Evolutionary conservation across 2,113 vertebrate species (phyloP), one percentile per base, ranked within the genome.

Genomic region (Abramis brama): DNA sequence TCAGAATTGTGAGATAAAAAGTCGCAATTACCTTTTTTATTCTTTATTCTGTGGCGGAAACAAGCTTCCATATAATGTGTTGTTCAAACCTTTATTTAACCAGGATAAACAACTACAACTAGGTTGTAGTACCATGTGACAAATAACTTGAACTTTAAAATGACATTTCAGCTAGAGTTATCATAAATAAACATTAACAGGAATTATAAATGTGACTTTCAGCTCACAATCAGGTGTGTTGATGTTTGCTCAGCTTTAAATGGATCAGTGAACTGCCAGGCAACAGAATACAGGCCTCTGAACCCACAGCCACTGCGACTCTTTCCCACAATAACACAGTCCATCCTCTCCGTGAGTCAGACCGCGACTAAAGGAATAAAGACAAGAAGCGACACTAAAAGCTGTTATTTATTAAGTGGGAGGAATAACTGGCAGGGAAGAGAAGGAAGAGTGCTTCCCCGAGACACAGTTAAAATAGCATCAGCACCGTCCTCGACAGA

Each of bases 321-420:
- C 30, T 11, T 68, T 60, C 86, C 84, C 85, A 87, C 39, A 17
- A 59, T 86, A 71, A 89, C 75, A 85, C 76, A 50, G 36, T 50
- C 21, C 8, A 0, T 59, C 78, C 79, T 74, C 33, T 76, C 19
- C 33, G 45, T 47, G 33, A 62, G 86, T 52, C 77, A 84, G 70
- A 89, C 87, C 89, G 83, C 87, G 25, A n/a, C 60, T 75, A 83
- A 82, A 73, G 3, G 17, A 87, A 85, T 82, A 89, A 86, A 90
- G 91, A 79, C 80, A 77, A 68, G 74, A 60, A 85, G 74, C 57
- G 5, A 60, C 36, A 84, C 30, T 60, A 79, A 33, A 73, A 75
- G 76, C 75, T 88, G 68, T 15, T 80, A 45, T 87, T 87, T 75
- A 68, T 60, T 73, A 68, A 89, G 90, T 88, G 79, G 90, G 91